These are phyloP conservation scores for Poeciliopsis presidionis DNA, from an alignment of 2,797 vertebrate genomes.

Conservation along the genomic window DNA sequence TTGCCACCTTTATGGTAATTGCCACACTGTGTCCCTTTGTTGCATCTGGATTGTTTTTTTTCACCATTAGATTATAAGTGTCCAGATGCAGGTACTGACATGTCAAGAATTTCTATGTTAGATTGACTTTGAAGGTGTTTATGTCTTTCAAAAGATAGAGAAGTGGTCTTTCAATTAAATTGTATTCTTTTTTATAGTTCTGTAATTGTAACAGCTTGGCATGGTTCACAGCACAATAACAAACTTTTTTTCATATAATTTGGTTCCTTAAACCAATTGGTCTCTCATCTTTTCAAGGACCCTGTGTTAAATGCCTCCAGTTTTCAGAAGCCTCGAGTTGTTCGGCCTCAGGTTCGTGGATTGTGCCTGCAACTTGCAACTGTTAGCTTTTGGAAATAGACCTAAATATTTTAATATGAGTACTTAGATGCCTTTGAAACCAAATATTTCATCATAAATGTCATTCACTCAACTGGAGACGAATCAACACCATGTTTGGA, in stretches of 20 bases:
- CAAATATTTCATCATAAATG: neutral
- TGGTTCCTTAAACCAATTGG: neutral
- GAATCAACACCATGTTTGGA: neutral
- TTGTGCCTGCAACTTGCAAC: neutral
- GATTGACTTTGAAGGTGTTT: constrained; percentile 28
- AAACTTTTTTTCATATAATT: neutral
- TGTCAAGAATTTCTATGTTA: constrained; percentile 31
- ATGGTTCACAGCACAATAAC: neutral
- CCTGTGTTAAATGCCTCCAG: neutral
- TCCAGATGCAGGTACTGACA: constrained; percentile 60
- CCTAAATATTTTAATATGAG: neutral
- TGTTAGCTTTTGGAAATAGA: neutral
- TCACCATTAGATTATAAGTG: constrained; percentile 8
- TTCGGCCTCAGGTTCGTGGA: neutral
- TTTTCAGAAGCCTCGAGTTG: neutral
- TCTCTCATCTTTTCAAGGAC: neutral
- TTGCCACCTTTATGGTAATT: constrained; percentile 5
- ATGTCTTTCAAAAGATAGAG: constrained; percentile 14
- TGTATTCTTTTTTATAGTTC: neutral
- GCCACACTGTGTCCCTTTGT: neutral
- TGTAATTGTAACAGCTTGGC: neutral
- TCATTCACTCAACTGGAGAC: neutral
- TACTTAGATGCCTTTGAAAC: neutral
- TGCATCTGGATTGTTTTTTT: constrained; percentile 29
- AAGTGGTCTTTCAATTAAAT: neutral